phyloP scores from a whole-genome alignment of 2,797 vertebrate species.

The Oreochromis mossambicus region DNA sequence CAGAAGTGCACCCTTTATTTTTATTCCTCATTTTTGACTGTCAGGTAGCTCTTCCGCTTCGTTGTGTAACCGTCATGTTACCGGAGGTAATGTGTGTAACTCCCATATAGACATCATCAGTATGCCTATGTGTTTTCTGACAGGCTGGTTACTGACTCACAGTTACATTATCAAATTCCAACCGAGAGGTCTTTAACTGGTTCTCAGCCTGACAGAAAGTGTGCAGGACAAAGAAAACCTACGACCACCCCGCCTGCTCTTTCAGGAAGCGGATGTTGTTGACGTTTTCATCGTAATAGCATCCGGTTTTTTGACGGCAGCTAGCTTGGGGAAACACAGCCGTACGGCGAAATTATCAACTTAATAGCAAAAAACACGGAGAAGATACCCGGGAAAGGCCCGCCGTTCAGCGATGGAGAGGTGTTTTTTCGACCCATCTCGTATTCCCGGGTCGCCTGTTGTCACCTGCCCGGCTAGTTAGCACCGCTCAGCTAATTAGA shows the following conservation, averaged over 20 bases:
- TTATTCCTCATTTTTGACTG: fast-evolving
- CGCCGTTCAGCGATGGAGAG: neutral
- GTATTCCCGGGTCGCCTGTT: neutral
- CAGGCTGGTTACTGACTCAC: fast-evolving
- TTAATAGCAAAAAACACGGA: neutral
- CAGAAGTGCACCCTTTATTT: fast-evolving
- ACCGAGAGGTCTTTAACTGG: neutral
- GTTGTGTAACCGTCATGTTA: fast-evolving
- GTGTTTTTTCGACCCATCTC: neutral
- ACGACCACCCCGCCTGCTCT: fast-evolving
- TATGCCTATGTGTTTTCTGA: neutral
- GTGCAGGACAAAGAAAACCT: neutral
- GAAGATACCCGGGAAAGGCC: neutral
- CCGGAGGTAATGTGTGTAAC: neutral
- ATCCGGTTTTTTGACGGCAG: conserved; percentile 30
- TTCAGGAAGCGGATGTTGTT: conserved; percentile 74
- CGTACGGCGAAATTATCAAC: neutral
- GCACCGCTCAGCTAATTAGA: conserved; percentile 43
- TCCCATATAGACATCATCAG: too few relatives aligned
- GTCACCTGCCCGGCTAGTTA: conserved; percentile 21
- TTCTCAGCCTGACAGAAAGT: fast-evolving
- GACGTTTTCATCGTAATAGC: conserved; percentile 20
- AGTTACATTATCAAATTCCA: neutral
- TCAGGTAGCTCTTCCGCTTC: neutral
- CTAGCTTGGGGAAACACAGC: neutral